Evolutionary conservation across 2,888 invertebrate genomes (phyloP), one percentile per base, ranked within the genome.

Genomic region (Rhopalosiphum nymphaeae): DNA sequence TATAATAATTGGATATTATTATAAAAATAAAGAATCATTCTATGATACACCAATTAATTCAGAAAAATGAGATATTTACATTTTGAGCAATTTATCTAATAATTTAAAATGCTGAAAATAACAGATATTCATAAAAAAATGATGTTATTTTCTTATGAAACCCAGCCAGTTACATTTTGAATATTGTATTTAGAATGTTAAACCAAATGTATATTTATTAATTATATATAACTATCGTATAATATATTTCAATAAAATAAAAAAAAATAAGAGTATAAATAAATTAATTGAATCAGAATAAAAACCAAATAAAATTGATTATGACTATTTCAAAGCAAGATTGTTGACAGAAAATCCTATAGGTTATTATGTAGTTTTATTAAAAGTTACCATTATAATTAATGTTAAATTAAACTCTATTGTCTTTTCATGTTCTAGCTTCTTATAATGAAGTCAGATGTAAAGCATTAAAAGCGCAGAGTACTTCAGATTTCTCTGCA

Each of bases 91-190:
- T 42, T 84, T 84, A 84, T 42, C 84, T 84, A 84, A 84, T 42
- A 36, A 56, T 84, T 42, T 84, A 84, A 84, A 84, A 84, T 84
- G 36, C n/a, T n/a, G 42, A 42, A 84, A 84, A 21, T 42, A 84
- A 84, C 42, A 42, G 42, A 84, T 84, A 84, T 84, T 84, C 21
- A 84, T 42, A 84, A 84, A 84, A 84, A 84, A 84, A 42, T 84
- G 1, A 84, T 84, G 13, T 84, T 84, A 84, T 84, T 84, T 84
- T 42, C 84, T 84, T 25, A 16, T 36, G 84, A 36, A 84, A 84
- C 42, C 42, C 36, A 42, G 21, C 36, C 42, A 57, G 26, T 57
- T 26, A 57, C 57, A 57, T 57, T 57, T 57, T 26, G 29, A 10
- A 29, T 61, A 61, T 29, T 61, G 29, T 29, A 61, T 61, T 61